Evolutionary conservation across 2,797 vertebrate genomes (phyloP).

Genomic region (Pristis pectinata): DNA sequence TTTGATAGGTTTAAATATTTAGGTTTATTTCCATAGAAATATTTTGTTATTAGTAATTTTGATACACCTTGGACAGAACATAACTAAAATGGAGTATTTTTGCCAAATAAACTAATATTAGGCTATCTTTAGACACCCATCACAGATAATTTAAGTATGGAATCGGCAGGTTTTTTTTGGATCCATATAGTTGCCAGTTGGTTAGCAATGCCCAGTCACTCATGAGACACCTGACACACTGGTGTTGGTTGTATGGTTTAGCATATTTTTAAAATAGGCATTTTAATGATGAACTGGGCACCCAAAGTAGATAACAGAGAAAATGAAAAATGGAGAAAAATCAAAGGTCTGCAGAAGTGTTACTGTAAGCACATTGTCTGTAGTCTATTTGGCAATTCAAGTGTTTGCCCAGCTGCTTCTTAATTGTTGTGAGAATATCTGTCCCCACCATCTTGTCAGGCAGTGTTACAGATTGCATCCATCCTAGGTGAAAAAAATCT

Average conservation of each 20-base stretch:
- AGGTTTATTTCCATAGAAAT: neutral
- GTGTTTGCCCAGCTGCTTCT: too few species aligned
- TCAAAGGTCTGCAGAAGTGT: neutral
- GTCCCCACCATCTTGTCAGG: too few species aligned
- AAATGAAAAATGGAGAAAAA: neutral
- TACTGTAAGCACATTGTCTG: neutral
- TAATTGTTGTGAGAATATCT: too few species aligned
- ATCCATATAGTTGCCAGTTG: neutral
- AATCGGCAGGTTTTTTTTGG: neutral
- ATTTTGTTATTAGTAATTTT: neutral
- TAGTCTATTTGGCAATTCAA: too few species aligned
- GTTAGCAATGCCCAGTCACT: neutral
- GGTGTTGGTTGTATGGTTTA: neutral
- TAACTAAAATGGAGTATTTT: neutral
- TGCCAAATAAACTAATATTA: neutral
- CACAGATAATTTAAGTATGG: neutral
- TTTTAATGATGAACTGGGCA: neutral
- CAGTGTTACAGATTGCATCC: too few species aligned
- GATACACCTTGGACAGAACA: neutral
- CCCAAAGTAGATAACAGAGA: neutral
- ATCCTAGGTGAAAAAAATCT: too few species aligned
- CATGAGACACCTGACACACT: neutral
- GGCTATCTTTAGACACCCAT: neutral
- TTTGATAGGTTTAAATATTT: neutral
- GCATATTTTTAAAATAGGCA: neutral